A percentile compares a stretch with the other conserved stretches of the same genome.
Conservation (phyloP, 2,113 vertebrate species). For the Cepphus grylle region DNA sequence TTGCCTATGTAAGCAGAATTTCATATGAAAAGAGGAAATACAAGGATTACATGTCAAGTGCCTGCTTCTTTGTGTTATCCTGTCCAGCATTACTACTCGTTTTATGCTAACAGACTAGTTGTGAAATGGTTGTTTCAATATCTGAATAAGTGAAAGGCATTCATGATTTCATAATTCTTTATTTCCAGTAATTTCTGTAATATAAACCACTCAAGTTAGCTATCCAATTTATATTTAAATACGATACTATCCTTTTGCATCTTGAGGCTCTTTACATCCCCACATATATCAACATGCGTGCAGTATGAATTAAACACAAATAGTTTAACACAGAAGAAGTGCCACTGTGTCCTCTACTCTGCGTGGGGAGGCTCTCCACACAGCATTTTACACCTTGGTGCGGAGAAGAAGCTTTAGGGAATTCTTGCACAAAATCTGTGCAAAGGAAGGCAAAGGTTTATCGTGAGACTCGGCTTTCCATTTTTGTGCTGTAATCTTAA, state of each 20-base stretch:
- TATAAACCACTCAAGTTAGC: background rate
- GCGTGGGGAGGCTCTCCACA: background rate
- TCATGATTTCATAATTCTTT: background rate
- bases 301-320: background rate
- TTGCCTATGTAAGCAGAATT: background rate
- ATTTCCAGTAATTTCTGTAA: background rate
- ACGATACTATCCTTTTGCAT: background rate
- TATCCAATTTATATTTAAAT: background rate
- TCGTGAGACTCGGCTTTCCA: background rate
- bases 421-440: background rate
- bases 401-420: background rate
- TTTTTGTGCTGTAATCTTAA: background rate
- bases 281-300: background rate
- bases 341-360: background rate
- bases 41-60: background rate
- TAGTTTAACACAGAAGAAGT: background rate
- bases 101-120: background rate
- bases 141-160: background rate
- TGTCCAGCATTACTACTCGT: background rate
- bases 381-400: background rate
- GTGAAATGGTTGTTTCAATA: background rate
- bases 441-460: background rate
- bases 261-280: background rate
- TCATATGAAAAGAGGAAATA: background rate
- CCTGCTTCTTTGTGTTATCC: background rate